A percentile compares a stretch with the other conserved stretches of the same genome.
phyloP scores from a whole-genome alignment of 2,888 invertebrate species.

The Suillia variegata region DNA sequence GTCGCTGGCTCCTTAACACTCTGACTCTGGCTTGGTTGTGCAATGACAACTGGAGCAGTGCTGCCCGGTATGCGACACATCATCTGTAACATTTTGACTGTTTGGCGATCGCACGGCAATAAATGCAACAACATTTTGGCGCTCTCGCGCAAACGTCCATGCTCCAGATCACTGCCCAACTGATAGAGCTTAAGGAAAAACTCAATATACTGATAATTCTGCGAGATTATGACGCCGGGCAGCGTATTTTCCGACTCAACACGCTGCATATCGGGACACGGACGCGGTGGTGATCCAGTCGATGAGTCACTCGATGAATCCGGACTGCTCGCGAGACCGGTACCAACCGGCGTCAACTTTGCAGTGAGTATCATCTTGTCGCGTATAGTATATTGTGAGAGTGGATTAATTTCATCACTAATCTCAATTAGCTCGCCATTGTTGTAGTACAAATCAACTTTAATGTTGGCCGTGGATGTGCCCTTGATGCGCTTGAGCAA shows the following conservation, averaged over 20 bases:
- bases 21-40: too few species aligned
- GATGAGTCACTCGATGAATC: slow-evolving; percentile 96
- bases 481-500: slow-evolving; percentile 66
- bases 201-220: slow-evolving; percentile 76
- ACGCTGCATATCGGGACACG: slow-evolving; percentile 76
- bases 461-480: slow-evolving; percentile 73
- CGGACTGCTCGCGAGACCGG: slow-evolving; percentile 77
- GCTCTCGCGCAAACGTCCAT: slow-evolving; percentile 81
- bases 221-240: slow-evolving; percentile 91
- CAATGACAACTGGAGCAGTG: neutral
- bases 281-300: slow-evolving; percentile 87
- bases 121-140: slow-evolving; percentile 55
- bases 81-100: slow-evolving; percentile 57
- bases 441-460: slow-evolving; percentile 82
- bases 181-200: slow-evolving; percentile 88
- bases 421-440: slow-evolving; percentile 89
- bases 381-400: slow-evolving; percentile 79
- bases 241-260: slow-evolving; percentile 85
- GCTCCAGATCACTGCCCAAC: slow-evolving; percentile 80
- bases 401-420: slow-evolving; percentile 83
- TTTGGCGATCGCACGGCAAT: slow-evolving; percentile 61
- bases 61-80: slow-evolving; percentile 53
- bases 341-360: slow-evolving; percentile 75
- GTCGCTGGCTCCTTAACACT: slow-evolving; percentile 18
- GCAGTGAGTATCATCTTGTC: slow-evolving; percentile 79